Percentiles rank a stretch among this genome's conserved stretches.
Evolutionary conservation across 1,140 invertebrate genomes (phyloP).

Genomic region (Magallana angulata): DNA sequence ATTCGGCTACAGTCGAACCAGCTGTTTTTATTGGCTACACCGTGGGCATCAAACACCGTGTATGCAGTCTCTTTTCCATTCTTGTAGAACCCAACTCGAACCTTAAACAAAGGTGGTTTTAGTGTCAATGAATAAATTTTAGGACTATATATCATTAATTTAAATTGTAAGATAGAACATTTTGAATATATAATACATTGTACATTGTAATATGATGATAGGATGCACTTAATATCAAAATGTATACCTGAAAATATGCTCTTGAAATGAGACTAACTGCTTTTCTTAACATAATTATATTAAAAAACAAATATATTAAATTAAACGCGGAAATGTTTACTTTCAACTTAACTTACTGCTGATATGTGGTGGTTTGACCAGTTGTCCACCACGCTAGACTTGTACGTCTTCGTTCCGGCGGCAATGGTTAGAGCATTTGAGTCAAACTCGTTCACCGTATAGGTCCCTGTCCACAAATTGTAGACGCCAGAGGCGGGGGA

Average conservation of each 20-base stretch:
- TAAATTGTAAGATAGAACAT: too few species aligned
- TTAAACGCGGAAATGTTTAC: too few species aligned
- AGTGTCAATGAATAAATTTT: too few species aligned
- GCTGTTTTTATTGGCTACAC: slow-evolving; percentile 46
- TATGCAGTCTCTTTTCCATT: slow-evolving; percentile 45
- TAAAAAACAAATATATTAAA: too few species aligned
- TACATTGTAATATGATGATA: too few species aligned
- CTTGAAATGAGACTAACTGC: too few species aligned
- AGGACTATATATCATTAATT: too few species aligned
- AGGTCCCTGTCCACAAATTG: slow-evolving; percentile 51
- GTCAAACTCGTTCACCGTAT: slow-evolving; percentile 54
- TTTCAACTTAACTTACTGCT: slow-evolving; percentile 36
- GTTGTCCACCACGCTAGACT: slow-evolving; percentile 50
- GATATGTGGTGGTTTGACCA: slow-evolving; percentile 49
- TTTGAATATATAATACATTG: too few species aligned
- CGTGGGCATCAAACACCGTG: slow-evolving; percentile 53
- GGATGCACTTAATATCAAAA: too few species aligned
- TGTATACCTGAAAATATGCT: too few species aligned
- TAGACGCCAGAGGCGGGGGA: slow-evolving; percentile 24
- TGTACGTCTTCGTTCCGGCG: slow-evolving; percentile 50
- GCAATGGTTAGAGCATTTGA: slow-evolving; percentile 44
- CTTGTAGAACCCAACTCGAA: slow-evolving; percentile 43
- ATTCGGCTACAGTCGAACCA: slow-evolving; percentile 49
- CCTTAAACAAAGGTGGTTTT: slow-evolving; percentile 20
- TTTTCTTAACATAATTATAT: too few species aligned